Conservation (phyloP, 2,888 invertebrate genomes). For the Euproctis similis region DNA sequence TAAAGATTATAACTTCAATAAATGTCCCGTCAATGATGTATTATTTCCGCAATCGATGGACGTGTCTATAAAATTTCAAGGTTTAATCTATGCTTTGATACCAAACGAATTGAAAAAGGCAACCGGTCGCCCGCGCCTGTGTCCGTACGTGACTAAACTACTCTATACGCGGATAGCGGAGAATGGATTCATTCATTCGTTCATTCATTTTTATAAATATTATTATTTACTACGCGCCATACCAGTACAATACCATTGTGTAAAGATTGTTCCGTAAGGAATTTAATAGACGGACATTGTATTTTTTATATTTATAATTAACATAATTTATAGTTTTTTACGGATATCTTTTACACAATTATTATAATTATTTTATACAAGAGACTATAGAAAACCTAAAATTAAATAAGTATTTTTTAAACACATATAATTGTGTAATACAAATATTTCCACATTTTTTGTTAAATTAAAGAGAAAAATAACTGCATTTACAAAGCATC, state of each 20-base stretch:
- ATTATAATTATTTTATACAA: too few species aligned
- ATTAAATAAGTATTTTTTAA: too few species aligned
- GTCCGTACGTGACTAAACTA: conserved; percentile 53
- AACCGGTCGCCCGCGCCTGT: conserved; percentile 28
- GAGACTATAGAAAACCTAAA: too few species aligned
- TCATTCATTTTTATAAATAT: too few species aligned
- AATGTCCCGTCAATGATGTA: conserved; percentile 15
- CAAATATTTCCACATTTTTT: conserved; percentile 3
- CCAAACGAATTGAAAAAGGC: conserved; percentile 39
- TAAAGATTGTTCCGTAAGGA: too few species aligned
- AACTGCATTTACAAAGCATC: too few species aligned
- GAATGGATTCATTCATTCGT: conserved; percentile 39
- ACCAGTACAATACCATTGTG: conserved; percentile 35
- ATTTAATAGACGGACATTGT: too few species aligned
- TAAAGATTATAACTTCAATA: too few species aligned
- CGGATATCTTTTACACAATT: too few species aligned
- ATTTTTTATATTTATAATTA: too few species aligned
- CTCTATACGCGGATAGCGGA: conserved; percentile 32
- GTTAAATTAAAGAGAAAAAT: conserved; percentile 25
- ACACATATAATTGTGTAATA: too few species aligned
- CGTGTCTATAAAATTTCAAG: conserved; percentile 26
- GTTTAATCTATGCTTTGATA: conserved; percentile 26
- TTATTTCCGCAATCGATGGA: conserved; percentile 21
- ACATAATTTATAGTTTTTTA: too few species aligned
- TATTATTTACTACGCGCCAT: conserved; percentile 11